phyloP scores from a whole-genome alignment of 2,797 vertebrate species.

The Macropus fuliginosus region DNA sequence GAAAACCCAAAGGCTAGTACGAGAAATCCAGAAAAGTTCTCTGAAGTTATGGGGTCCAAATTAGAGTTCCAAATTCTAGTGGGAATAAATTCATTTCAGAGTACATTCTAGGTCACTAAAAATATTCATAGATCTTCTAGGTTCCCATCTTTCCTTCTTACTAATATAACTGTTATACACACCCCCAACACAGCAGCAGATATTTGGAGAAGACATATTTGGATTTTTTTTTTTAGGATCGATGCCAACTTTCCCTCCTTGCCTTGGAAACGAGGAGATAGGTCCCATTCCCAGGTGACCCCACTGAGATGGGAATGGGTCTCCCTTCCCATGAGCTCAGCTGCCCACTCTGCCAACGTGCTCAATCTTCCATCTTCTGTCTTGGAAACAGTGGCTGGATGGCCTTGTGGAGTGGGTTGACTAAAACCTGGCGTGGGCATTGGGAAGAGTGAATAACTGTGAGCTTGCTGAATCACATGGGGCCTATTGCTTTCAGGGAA shows the following conservation, averaged over 20 bases:
- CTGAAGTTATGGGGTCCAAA: not conserved
- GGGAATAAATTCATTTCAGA: not conserved
- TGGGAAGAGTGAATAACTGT: slow-evolving; percentile 75
- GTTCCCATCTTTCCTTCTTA: slow-evolving; percentile 32
- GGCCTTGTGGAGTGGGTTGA: slow-evolving; percentile 72
- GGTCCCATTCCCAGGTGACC: slow-evolving; percentile 50
- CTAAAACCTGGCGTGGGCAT: slow-evolving; percentile 38
- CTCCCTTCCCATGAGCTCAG: slow-evolving; percentile 36
- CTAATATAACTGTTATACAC: slow-evolving; percentile 66
- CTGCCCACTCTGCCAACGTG: slow-evolving; percentile 1
- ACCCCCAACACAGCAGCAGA: slow-evolving; percentile 71
- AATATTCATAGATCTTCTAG: slow-evolving; percentile 55
- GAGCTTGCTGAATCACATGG: slow-evolving; percentile 76
- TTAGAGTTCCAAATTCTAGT: not conserved
- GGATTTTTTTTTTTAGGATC: slow-evolving; percentile 74
- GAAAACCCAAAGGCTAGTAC: not conserved
- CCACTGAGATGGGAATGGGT: slow-evolving; percentile 51
- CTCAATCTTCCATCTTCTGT: slow-evolving; percentile 19
- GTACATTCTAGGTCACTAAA: slow-evolving; percentile 8
- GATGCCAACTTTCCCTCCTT: slow-evolving; percentile 70
- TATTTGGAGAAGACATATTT: slow-evolving; percentile 70
- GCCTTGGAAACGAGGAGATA: slow-evolving; percentile 63
- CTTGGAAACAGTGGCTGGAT: slow-evolving; percentile 66
- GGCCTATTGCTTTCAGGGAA: slow-evolving; percentile 73
- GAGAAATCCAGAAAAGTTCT: not conserved